Base-by-base conservation (phyloP, 2,888 invertebrate species). In the Troilus luridus region DNA sequence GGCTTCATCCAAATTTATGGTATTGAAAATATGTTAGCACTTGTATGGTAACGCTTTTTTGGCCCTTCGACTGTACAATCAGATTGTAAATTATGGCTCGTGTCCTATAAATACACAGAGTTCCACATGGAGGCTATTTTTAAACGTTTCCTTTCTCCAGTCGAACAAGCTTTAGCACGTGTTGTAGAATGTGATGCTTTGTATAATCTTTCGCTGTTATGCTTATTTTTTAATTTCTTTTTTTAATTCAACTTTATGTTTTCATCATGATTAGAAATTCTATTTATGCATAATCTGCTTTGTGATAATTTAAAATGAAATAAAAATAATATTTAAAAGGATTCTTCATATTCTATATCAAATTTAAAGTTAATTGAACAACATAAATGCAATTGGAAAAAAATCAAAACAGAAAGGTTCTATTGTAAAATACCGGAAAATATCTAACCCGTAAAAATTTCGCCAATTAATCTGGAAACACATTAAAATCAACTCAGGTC, bases 111-210 rank as follows among this genome's bases (percentile, higher is more conserved):
- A 77, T 77, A 77, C 14, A 10, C 72, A 17, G 0, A 6, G 27
- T 41, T 7, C 41, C 72, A 77, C 41, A 77, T 77, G 72, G 27
- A 14, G 41, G 27, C 19, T 77, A 77, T 77, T 77, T 41, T 77
- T 77, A 77, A 77, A 77, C 72, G 27, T 77, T 77, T 77, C 27
- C 72, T 14, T 72, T 72, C 27, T 77, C 41, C 17, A 77, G 17
- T 19, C 17, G 7, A 77, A 77, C 27, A 19, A 5, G 72, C 27
- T 12, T 72, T 0, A 2, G 2, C n/a, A 24, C n/a, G 12, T 62
- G 62, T 21, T 62, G 24, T 14, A 67, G 12, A 0, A 62, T 67
- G 3, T 67, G 21, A n/a, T 64, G 7, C 21, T 64, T 64, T 64
- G 8, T n/a, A 7, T n/a, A n/a, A 7, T 64, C 64, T 14, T 0